phyloP scores from a whole-genome alignment of 1,140 invertebrate species.

The Scaptomyza montana region DNA sequence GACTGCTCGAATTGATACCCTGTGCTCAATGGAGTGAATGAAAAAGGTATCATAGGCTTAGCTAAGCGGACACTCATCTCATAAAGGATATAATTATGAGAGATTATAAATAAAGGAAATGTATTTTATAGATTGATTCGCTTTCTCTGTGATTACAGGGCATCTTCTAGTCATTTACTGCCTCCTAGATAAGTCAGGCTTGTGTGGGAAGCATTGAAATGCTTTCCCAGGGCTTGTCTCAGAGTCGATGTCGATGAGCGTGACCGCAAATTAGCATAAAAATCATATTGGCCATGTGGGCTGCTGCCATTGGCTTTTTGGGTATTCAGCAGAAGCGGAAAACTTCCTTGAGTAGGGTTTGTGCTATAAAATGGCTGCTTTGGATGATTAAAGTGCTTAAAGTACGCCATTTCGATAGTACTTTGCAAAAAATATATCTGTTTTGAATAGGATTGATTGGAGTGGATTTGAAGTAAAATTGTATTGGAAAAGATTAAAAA shows the following conservation, averaged over 20 bases:
- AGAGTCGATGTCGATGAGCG: conserved; percentile 62
- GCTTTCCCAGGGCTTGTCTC: conserved; percentile 23
- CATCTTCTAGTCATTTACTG: neutral
- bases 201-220: conserved; percentile 26
- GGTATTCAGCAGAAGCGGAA: neutral
- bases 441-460: neutral
- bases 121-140: no score
- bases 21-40: neutral
- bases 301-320: conserved; percentile 9
- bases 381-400: conserved; percentile 43
- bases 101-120: no score
- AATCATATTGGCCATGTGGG: conserved; percentile 76
- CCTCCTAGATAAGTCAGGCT: neutral
- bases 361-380: neutral
- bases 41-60: neutral
- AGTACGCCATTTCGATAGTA: conserved; percentile 21
- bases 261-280: conserved; percentile 81
- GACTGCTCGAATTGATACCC: neutral
- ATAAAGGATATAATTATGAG: neutral
- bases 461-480: neutral
- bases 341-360: neutral
- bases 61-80: neutral
- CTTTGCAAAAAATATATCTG: conserved; percentile 17
- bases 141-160: conserved; percentile 1
- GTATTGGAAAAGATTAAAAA: no score